A percentile compares a stretch with the other conserved stretches of the same genome.
phyloP scores from a whole-genome alignment of 2,113 vertebrate species.

The Chrysemys picta region DNA sequence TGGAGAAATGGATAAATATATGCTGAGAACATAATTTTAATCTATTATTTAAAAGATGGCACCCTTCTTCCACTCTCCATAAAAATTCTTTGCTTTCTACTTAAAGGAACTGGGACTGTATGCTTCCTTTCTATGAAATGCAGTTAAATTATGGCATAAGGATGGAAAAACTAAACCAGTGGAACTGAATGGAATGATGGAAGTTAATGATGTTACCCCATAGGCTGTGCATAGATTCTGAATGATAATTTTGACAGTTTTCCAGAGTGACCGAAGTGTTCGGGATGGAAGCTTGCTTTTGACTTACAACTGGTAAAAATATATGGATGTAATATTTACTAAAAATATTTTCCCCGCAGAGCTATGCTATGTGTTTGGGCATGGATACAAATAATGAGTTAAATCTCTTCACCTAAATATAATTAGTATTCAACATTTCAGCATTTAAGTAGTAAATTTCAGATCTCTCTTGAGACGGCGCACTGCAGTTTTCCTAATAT shows the following conservation, averaged over 20 bases:
- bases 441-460: background rate
- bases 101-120: background rate
- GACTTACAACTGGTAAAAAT: background rate
- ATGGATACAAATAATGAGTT: background rate
- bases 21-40: background rate
- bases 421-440: background rate
- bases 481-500: conserved; percentile 28
- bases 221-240: background rate
- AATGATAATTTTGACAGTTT: background rate
- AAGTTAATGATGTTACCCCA: background rate
- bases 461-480: background rate
- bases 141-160: background rate
- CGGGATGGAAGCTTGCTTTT: background rate
- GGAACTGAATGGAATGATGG: background rate
- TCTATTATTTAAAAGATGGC: background rate
- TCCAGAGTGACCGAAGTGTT: background rate
- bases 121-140: background rate
- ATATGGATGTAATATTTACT: accelerated
- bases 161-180: background rate
- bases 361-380: accelerated
- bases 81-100: accelerated
- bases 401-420: background rate
- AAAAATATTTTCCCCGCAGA: background rate
- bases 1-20: background rate
- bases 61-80: background rate